A percentile compares a stretch with the other conserved stretches of the same genome.
Conservation (phyloP, 2,113 vertebrate genomes). For the Arvicanthis niloticus region DNA sequence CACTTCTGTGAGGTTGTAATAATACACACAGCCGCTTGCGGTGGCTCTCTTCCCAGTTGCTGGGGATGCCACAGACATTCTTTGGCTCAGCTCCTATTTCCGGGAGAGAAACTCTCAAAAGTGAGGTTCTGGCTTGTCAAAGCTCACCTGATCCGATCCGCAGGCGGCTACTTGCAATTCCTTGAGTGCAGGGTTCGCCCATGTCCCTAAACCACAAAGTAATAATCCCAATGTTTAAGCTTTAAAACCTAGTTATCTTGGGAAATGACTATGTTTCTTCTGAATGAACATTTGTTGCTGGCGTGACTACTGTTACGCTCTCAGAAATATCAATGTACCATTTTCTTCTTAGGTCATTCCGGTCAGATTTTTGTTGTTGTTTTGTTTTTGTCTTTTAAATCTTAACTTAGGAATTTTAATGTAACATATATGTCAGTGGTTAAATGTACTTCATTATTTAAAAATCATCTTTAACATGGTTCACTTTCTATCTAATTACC, state of each 20-base stretch:
- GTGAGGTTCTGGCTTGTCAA: constrained; percentile 39
- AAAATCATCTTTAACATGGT: constrained; percentile 54
- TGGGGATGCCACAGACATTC: constrained; percentile 61
- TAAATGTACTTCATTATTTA: constrained; percentile 43
- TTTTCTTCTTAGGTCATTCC: constrained; percentile 28
- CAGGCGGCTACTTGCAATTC: constrained; percentile 28
- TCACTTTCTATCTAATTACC: constrained; percentile 73
- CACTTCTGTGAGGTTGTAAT: constrained; percentile 36
- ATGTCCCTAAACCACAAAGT: not conserved
- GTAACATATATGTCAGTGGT: not conserved
- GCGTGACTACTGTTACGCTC: not conserved
- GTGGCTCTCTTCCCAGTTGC: constrained; percentile 52
- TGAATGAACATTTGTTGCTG: not conserved
- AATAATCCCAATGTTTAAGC: not conserved
- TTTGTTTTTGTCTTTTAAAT: not conserved
- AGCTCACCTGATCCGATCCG: constrained; percentile 31
- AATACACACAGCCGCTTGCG: not conserved
- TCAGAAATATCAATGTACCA: not conserved
- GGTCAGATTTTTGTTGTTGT: not conserved
- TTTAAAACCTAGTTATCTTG: constrained; percentile 24
- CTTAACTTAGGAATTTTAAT: not conserved
- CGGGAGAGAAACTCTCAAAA: constrained; percentile 13
- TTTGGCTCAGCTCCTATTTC: constrained; percentile 62
- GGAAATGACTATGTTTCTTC: not conserved
- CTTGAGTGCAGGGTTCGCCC: constrained; percentile 23